Percentiles rank a stretch among this genome's conserved stretches.
These are phyloP conservation scores for Melanogrammus aeglefinus DNA, from an alignment of 2,797 vertebrate genomes.

Conservation along the genomic window DNA sequence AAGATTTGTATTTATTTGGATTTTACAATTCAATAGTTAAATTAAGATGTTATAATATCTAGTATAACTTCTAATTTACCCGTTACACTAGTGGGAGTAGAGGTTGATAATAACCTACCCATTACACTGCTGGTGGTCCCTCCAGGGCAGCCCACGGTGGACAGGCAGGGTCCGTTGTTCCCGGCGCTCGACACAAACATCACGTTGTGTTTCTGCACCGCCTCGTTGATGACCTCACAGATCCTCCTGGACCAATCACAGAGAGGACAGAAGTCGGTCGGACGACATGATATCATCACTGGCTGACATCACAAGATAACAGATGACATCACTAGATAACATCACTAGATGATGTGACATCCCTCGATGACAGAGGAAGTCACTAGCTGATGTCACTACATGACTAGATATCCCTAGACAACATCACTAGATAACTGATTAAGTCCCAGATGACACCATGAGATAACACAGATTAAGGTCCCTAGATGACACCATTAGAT, in stretches of 20 bases:
- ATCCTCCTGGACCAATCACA: conserved; percentile 81
- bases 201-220: conserved; percentile 95
- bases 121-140: conserved; percentile 90
- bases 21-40: too few relatives aligned
- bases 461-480: background rate
- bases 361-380: background rate
- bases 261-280: background rate
- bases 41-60: too few relatives aligned
- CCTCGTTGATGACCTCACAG: conserved; percentile 96
- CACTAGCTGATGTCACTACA: conserved; percentile 29
- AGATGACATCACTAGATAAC: background rate
- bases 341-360: background rate
- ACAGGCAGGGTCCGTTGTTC: conserved; percentile 96
- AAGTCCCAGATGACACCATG: background rate
- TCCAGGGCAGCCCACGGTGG: conserved; percentile 96
- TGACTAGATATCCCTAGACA: background rate
- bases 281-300: background rate
- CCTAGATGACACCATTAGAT: background rate
- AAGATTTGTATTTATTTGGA: too few relatives aligned
- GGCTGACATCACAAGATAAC: background rate
- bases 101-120: too few relatives aligned
- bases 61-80: too few relatives aligned
- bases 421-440: background rate
- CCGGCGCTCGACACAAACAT: conserved; percentile 97
- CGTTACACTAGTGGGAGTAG: too few relatives aligned